A percentile compares a stretch with the other conserved stretches of the same genome.
phyloP scores from a whole-genome alignment of 2,113 vertebrate genomes.

The Charina bottae region DNA sequence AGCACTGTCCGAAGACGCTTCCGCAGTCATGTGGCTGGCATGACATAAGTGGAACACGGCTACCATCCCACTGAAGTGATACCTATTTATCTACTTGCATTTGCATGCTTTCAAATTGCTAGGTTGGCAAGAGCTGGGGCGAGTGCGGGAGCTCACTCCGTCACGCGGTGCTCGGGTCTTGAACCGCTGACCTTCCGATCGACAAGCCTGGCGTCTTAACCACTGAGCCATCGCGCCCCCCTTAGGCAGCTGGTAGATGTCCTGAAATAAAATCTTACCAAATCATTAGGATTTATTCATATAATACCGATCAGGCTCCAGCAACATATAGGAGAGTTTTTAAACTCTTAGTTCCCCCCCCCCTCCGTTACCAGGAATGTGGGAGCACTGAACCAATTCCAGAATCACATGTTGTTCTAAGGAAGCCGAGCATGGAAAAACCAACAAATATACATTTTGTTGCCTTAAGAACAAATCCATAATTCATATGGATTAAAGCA shows the following conservation, averaged over 20 bases:
- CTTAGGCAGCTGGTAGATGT: slow-evolving; percentile 2
- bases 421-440: not conserved
- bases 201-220: too few relatives aligned
- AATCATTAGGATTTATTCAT: not conserved
- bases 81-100: too few relatives aligned
- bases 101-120: too few relatives aligned
- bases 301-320: not conserved
- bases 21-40: too few relatives aligned
- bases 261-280: not conserved
- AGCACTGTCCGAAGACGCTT: too few relatives aligned
- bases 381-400: not conserved
- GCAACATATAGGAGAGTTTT: not conserved
- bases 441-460: not conserved
- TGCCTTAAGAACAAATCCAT: not conserved
- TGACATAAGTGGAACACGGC: too few relatives aligned
- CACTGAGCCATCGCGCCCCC: too few relatives aligned
- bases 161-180: too few relatives aligned
- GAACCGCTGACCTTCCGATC: too few relatives aligned
- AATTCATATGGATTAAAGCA: not conserved
- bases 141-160: too few relatives aligned
- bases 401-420: not conserved
- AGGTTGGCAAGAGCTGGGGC: too few relatives aligned
- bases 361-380: not conserved
- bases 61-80: too few relatives aligned
- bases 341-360: not conserved